Conservation (phyloP, 1,140 invertebrate species). For the Sycophaga agraensis region DNA sequence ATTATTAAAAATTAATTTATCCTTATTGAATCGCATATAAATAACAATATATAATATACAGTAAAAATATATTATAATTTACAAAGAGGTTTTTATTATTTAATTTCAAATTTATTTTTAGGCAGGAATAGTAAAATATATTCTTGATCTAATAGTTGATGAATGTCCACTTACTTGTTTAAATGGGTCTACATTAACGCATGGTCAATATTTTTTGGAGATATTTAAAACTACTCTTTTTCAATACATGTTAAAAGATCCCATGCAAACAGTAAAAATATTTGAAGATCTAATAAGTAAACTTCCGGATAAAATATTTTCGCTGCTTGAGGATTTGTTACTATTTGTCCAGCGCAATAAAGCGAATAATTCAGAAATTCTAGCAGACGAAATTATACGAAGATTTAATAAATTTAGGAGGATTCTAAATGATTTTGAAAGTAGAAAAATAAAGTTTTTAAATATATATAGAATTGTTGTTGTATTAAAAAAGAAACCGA, state of each 20-base stretch:
- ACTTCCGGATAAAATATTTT: conserved; percentile 33
- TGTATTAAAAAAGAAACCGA: conserved; percentile 37
- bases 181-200: conserved; percentile 1
- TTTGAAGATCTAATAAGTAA: conserved; percentile 32
- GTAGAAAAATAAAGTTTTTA: conserved; percentile 39
- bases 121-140: not conserved
- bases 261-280: conserved; percentile 34
- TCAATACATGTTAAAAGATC: conserved; percentile 36
- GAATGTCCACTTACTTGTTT: not conserved
- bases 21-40: too few relatives aligned
- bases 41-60: too few relatives aligned
- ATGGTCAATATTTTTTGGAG: conserved; percentile 28
- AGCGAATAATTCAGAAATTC: conserved; percentile 24
- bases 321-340: conserved; percentile 41
- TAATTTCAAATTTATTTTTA: conserved; percentile 10
- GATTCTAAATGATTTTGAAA: conserved; percentile 30
- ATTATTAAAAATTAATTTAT: too few relatives aligned
- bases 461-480: conserved; percentile 45
- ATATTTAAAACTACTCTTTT: conserved; percentile 43
- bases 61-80: not conserved
- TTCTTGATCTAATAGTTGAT: conserved; percentile 29
- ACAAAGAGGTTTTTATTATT: not conserved
- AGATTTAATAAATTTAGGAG: conserved; percentile 33
- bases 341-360: conserved; percentile 36
- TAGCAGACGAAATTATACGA: conserved; percentile 35